These are phyloP conservation scores for Anolis carolinensis DNA, from an alignment of 2,113 vertebrate genomes.

Conservation along the genomic window DNA sequence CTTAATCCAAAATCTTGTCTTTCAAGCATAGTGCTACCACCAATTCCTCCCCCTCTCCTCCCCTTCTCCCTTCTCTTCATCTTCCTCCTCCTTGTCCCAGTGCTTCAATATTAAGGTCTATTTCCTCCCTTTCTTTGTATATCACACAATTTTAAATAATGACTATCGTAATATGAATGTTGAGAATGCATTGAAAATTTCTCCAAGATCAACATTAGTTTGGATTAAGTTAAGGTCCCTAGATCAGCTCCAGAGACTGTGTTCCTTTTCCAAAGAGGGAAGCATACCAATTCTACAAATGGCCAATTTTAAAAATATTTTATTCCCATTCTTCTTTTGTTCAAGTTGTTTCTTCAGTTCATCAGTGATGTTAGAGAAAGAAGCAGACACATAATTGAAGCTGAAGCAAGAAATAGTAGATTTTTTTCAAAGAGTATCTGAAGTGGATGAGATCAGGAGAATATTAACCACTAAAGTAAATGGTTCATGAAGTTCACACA, in stretches of 20 bases:
- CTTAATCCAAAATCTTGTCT: neutral
- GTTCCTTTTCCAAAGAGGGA: neutral
- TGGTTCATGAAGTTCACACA: constrained; percentile 10
- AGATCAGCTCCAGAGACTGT: no score
- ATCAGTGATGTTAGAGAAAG: constrained; percentile 10
- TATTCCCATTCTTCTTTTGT: neutral
- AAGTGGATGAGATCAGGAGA: constrained; percentile 31
- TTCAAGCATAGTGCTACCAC: neutral
- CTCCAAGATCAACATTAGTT: neutral
- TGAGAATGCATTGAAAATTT: neutral
- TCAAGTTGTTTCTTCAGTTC: rapidly evolving
- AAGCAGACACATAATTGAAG: constrained; percentile 13
- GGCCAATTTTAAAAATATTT: neutral
- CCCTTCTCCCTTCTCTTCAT: neutral
- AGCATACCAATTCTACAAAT: neutral
- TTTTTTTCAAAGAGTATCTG: constrained; percentile 7
- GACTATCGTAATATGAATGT: neutral
- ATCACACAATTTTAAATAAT: neutral
- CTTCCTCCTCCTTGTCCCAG: neutral
- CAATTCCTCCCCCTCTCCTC: neutral
- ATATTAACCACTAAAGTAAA: constrained; percentile 23
- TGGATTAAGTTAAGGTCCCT: no score
- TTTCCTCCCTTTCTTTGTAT: neutral
- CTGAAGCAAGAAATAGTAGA: constrained; percentile 15
- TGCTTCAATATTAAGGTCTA: neutral